Percentiles rank a stretch among this genome's conserved stretches.
These are phyloP conservation scores for Aphodius sticticus DNA, from an alignment of 2,888 invertebrate species.

Conservation along the genomic window DNA sequence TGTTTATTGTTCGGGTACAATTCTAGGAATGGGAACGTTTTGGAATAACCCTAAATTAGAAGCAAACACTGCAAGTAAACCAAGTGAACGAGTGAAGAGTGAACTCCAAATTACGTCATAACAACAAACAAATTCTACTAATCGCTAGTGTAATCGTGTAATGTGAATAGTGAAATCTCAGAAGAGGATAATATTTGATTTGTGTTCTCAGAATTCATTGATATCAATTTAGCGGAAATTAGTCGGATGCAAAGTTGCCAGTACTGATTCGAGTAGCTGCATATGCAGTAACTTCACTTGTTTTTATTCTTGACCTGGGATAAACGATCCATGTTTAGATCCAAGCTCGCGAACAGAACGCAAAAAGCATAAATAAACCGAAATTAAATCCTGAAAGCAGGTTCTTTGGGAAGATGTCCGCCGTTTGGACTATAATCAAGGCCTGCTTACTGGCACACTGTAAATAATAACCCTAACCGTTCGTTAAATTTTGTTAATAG, in stretches of 20 bases:
- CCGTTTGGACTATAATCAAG: slow-evolving; percentile 29
- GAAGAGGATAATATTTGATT: no score
- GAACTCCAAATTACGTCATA: no score
- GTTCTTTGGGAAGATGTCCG: slow-evolving; percentile 20
- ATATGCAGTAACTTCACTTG: slow-evolving; percentile 28
- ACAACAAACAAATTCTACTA: no score
- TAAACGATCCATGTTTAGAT: slow-evolving; percentile 49
- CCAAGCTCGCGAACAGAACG: slow-evolving; percentile 43
- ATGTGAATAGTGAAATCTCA: no score
- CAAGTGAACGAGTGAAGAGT: no score
- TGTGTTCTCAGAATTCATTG: no score
- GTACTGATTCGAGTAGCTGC: neutral
- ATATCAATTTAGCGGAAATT: no score
- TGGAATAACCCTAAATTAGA: no score
- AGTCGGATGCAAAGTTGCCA: neutral
- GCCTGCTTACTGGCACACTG: neutral
- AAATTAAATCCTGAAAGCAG: slow-evolving; percentile 10
- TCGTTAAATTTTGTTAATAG: neutral
- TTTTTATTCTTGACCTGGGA: slow-evolving; percentile 51
- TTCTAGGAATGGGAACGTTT: no score
- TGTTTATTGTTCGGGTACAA: no score
- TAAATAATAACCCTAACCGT: neutral
- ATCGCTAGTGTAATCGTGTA: no score
- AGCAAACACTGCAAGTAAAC: no score
- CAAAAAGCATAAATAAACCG: slow-evolving; percentile 38